phyloP scores from a whole-genome alignment of 2,888 invertebrate species.

The Amorpha juglandis region DNA sequence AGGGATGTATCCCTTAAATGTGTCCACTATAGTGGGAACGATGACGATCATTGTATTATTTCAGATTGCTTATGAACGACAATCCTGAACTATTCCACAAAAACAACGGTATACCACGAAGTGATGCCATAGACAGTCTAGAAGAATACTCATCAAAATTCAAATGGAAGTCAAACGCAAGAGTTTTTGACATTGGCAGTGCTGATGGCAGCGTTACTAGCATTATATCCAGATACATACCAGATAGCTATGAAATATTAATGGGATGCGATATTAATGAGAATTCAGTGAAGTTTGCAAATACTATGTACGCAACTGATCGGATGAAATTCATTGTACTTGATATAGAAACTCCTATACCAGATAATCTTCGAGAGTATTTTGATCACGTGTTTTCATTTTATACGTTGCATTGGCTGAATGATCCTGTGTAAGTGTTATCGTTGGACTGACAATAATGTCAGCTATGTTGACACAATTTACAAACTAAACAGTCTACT shows the following conservation, averaged over 20 bases:
- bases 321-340: constrained; percentile 13
- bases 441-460: not conserved
- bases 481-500: no score
- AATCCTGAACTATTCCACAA: constrained; percentile 3
- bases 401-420: constrained; percentile 20
- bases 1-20: no score
- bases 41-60: not conserved
- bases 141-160: constrained; percentile 8
- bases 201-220: constrained; percentile 19
- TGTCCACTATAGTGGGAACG: no score
- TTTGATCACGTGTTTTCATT: constrained; percentile 20
- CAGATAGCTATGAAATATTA: constrained; percentile 6
- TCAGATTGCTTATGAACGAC: constrained; percentile 5
- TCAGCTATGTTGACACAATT: no score
- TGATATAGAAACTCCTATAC: constrained; percentile 12
- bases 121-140: not conserved
- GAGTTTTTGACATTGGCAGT: constrained; percentile 18
- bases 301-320: not conserved
- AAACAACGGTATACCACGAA: constrained; percentile 5
- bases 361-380: not conserved
- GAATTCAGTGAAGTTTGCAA: constrained; percentile 14
- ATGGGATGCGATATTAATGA: constrained; percentile 16
- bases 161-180: not conserved
- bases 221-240: constrained; percentile 5
- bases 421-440: not conserved